phyloP scores from a whole-genome alignment of 2,113 vertebrate species.

The Tragelaphus buxtoni region DNA sequence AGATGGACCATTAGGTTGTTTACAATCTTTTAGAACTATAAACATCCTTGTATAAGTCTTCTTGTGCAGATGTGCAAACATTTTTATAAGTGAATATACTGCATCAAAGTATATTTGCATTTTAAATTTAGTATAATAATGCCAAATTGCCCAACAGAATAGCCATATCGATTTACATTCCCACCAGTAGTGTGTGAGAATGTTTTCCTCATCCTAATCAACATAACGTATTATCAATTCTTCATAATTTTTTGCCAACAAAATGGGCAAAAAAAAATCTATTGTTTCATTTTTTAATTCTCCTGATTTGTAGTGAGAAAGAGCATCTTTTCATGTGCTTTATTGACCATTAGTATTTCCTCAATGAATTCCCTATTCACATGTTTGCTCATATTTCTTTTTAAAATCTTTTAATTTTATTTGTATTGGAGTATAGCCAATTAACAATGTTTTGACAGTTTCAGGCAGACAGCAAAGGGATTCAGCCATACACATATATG shows the following conservation, averaged over 20 bases:
- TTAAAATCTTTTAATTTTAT: not conserved
- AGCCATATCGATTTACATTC: not conserved
- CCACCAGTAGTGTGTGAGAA: not conserved
- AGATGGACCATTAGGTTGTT: conserved; percentile 30
- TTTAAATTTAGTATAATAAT: conserved; percentile 28
- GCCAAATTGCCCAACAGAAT: conserved; percentile 41
- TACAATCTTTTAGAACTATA: conserved; percentile 29
- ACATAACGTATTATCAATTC: not conserved
- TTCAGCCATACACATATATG: not conserved
- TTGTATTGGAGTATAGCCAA: not conserved
- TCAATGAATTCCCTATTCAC: not conserved
- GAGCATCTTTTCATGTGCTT: not conserved
- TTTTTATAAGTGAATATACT: conserved; percentile 34
- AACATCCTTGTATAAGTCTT: not conserved
- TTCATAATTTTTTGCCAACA: not conserved
- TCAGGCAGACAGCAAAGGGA: not conserved
- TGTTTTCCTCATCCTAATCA: conserved; percentile 23
- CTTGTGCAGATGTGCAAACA: conserved; percentile 38
- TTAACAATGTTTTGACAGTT: not conserved
- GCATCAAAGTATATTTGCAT: conserved; percentile 26
- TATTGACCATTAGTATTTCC: not conserved
- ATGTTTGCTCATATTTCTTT: conserved; percentile 26
- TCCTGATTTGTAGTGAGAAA: conserved; percentile 16
- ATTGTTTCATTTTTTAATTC: conserved; percentile 34
- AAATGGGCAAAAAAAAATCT: not conserved